These are phyloP conservation scores for Labeo rohita DNA, from an alignment of 2,113 vertebrate genomes.

Conservation along the genomic window DNA sequence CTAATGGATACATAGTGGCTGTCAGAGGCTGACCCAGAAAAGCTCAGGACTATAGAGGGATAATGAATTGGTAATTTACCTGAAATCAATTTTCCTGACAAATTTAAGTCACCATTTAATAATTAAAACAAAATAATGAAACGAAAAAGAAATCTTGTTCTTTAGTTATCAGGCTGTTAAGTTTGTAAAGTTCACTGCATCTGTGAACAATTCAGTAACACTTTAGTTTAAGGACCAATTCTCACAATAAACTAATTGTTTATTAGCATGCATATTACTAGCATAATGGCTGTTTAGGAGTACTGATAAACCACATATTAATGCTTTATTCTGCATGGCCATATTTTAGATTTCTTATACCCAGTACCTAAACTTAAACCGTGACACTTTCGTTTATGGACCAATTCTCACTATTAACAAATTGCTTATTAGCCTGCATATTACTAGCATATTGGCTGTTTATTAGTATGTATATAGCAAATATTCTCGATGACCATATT, in stretches of 20 bases:
- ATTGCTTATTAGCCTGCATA: too few species aligned
- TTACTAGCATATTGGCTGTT: too few species aligned
- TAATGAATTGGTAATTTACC: not conserved
- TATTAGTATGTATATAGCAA: too few species aligned
- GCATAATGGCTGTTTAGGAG: too few species aligned
- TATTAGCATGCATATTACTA: too few species aligned
- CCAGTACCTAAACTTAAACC: not conserved
- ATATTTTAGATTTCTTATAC: too few species aligned
- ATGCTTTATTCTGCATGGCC: too few species aligned
- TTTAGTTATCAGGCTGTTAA: not conserved
- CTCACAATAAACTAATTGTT: too few species aligned
- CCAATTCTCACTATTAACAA: too few species aligned
- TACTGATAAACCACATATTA: too few species aligned
- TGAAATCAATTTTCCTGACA: not conserved
- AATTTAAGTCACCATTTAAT: not conserved
- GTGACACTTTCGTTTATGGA: too few species aligned
- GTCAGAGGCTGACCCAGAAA: conserved; percentile 54
- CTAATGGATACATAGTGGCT: conserved; percentile 54
- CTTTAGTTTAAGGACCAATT: not conserved
- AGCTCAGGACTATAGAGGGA: not conserved
- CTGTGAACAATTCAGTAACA: not conserved
- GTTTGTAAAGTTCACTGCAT: not conserved
- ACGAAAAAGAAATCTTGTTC: not conserved
- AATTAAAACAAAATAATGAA: not conserved
- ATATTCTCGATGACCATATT: too few species aligned